Conservation (phyloP, 2,797 vertebrate genomes). For the Natrix natrix region DNA sequence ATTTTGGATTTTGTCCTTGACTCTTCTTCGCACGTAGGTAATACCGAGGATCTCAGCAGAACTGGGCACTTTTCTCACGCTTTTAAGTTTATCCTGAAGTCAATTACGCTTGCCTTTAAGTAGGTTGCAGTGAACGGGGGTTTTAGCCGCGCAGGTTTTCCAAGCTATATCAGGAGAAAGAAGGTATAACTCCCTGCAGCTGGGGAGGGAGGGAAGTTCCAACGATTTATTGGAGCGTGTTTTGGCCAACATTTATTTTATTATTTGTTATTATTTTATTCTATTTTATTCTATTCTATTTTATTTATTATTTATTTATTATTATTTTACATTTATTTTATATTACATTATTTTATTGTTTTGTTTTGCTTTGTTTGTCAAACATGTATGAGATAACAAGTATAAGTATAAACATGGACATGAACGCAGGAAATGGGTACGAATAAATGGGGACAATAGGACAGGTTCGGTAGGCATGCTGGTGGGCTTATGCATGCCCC, state of each 20-base stretch:
- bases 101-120: background rate
- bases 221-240: background rate
- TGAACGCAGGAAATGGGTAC: too few relatives aligned
- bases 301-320: too few relatives aligned
- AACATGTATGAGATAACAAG: too few relatives aligned
- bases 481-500: too few relatives aligned
- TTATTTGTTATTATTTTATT: too few relatives aligned
- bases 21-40: background rate
- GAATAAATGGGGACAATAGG: too few relatives aligned
- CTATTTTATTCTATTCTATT: too few relatives aligned
- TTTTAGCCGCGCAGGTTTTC: background rate
- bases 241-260: background rate
- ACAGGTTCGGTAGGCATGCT: too few relatives aligned
- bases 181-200: background rate
- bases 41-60: background rate
- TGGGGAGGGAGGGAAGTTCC: background rate
- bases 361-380: too few relatives aligned
- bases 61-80: accelerated
- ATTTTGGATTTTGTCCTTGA: background rate
- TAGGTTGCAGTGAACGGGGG: background rate
- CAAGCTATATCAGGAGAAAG: background rate
- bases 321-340: too few relatives aligned
- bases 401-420: too few relatives aligned
- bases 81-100: background rate
- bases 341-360: too few relatives aligned